Base-by-base conservation (phyloP, 2,797 vertebrate genomes). In the Chelidonichthys spinosus region DNA sequence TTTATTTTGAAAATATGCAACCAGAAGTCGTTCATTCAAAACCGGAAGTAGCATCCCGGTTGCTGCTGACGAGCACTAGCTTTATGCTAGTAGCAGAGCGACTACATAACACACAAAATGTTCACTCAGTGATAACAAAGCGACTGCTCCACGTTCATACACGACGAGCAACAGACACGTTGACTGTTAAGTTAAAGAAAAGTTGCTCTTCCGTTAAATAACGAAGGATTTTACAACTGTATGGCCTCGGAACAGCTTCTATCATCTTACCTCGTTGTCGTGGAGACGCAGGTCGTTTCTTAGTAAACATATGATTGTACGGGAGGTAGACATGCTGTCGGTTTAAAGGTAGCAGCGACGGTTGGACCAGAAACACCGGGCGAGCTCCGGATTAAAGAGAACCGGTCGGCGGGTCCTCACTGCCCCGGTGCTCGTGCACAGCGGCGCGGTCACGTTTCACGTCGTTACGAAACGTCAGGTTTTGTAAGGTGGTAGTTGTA, bases 221-320 rank as follows among this genome's bases (percentile, higher is more conserved):
- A 40, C n/a, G 5, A 59, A 0, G 15, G 1, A 11, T 49, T 11
- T 60, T 2, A 33, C 7, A 3, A 17, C 15, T 39, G 6, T 2
- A 33, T 0, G 1, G 4, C n/a, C 17, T 65, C 32, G 44, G 15
- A 2, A 32, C 11, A 14, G 3, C 15, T 7, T 15, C 13, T 37
- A 3, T 40, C 3, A 0, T 5, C 79, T 81, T 87, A 96, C 96
- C 95, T 95, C 93, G 17, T 94, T 94, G 72, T 96, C 95, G 80
- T 94, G 94, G 14, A 95, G 79, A 4, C 95, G 92, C 66, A 95
- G 42, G 85, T 95, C 94, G 35, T 95, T 95, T 73, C 94, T 90
- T 6, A 95, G 77, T 37, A 95, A 84, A 83, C 89, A 95, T 44
- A 95, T 92, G 0, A 95, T 9, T 0, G 89, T 93, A 0, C 94